phyloP scores from a whole-genome alignment of 2,113 vertebrate species.

The Cyprinodon tularosa region DNA sequence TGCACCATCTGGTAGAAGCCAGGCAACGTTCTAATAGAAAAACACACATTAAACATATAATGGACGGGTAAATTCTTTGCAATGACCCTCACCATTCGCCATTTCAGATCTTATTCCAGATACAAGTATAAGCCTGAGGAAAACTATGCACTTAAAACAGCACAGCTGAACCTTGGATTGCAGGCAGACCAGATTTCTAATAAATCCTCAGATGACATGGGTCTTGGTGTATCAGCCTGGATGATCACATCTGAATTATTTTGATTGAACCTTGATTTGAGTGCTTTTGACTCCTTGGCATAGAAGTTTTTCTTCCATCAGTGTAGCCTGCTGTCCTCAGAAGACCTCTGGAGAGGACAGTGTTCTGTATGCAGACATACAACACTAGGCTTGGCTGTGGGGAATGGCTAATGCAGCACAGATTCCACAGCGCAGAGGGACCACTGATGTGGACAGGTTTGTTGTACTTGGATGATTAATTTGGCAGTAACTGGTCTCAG shows the following conservation, averaged over 20 bases:
- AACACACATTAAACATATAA: background rate
- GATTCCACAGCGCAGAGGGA: conserved; percentile 44
- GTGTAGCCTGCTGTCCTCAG: conserved; percentile 43
- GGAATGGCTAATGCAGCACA: conserved; percentile 55
- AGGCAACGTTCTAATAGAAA: background rate
- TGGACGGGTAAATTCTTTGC: background rate
- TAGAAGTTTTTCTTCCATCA: conserved; percentile 34
- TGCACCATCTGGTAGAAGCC: background rate
- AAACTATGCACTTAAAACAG: background rate
- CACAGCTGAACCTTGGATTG: conserved; percentile 2
- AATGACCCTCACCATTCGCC: background rate
- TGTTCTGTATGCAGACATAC: conserved; percentile 27
- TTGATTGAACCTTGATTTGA: conserved; percentile 20
- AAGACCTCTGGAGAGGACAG: conserved; percentile 41
- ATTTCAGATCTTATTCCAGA: background rate
- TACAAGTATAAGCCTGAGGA: background rate
- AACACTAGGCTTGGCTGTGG: conserved; percentile 26
- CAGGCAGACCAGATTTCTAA: conserved; percentile 16
- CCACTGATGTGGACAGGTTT: conserved; percentile 49
- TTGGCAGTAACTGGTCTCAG: conserved; percentile 49
- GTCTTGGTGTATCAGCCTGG: conserved; percentile 21
- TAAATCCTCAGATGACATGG: conserved; percentile 22
- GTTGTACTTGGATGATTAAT: conserved; percentile 59
- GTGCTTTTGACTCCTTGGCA: conserved; percentile 38
- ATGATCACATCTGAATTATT: conserved; percentile 20